Evolutionary conservation across 2,888 invertebrate genomes (phyloP), one percentile per base, ranked within the genome.

Genomic region (Cephus rjabovi): DNA sequence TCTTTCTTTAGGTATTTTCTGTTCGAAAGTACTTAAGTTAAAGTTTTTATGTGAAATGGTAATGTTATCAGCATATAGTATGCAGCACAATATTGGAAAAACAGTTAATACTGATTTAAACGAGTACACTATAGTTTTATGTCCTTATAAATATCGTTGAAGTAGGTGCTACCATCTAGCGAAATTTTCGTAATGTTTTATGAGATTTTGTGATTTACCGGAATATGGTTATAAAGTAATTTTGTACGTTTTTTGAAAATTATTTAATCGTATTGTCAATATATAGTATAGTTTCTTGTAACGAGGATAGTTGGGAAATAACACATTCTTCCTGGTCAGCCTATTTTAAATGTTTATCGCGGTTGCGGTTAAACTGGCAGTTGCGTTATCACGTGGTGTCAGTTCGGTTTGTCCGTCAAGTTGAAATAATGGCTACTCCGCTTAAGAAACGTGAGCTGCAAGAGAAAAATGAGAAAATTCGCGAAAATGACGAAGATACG

Each of bases 401-500:
- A 56, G 23, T 56, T 56, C 23, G 56, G 23, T 56, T 56, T 23
- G 15, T 56, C 56, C 56, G 56, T 56, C 56, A 56, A 71, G 56
- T 75, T n/a, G 80, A 75, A 77, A 87, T 78, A 85, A 91, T 91
- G 91, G 88, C 91, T 77, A 90, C 90, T 76, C 91, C 91, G 81
- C 83, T 86, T 68, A 91, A 91, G 79, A 90, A 87, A 83, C 91
- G 91, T 83, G 90, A 89, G 35, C 75, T 90, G 15, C 80, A 86
- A 76, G 76, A 85, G 75, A 81, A 85, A 74, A 78, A 81, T 78
- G 80, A 85, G 69, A 80, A 82, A 34, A 78, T 79, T 15, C 81
- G 78, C 15, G 85, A 87, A 23, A 85, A 87, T 74, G 86, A 87
- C 11, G 87, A 87, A 4, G 85, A 87, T 33, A 78, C 76, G 11